Percentiles rank a stretch among this genome's conserved stretches.
Evolutionary conservation across 2,888 invertebrate species (phyloP).

Genomic region (Steinernema carpocapsae): DNA sequence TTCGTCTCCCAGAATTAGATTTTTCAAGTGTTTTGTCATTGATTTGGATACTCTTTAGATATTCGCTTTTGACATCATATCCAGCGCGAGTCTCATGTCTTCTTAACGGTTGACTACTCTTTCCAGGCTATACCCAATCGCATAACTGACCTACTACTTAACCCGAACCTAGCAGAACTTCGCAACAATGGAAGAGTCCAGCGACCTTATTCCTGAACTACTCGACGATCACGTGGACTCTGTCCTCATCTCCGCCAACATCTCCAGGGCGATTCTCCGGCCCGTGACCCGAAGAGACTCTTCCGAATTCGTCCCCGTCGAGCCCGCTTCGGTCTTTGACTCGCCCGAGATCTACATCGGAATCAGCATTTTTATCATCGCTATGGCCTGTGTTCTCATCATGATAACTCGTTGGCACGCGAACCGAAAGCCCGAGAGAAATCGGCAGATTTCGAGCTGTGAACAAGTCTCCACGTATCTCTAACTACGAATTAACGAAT

Average conservation of each 20-base stretch:
- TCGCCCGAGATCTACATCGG: conserved; percentile 4
- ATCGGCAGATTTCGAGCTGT: conserved; percentile 14
- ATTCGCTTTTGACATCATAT: too few relatives aligned
- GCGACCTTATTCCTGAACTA: conserved; percentile 2
- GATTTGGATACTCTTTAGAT: too few relatives aligned
- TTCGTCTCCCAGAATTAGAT: too few relatives aligned
- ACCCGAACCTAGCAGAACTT: neutral
- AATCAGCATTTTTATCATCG: neutral
- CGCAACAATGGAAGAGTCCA: neutral
- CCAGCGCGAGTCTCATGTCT: too few relatives aligned
- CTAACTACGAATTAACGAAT: too few relatives aligned
- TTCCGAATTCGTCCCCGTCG: too few relatives aligned
- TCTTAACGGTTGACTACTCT: too few relatives aligned
- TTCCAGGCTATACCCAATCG: neutral
- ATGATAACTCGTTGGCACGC: neutral
- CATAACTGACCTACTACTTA: neutral
- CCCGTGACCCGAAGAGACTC: neutral
- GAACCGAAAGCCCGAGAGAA: neutral
- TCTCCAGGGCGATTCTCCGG: neutral
- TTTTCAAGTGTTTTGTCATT: too few relatives aligned
- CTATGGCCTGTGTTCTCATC: neutral
- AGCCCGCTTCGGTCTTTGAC: neutral
- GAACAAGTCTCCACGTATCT: conserved; percentile 28
- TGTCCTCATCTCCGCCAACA: neutral
- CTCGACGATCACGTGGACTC: neutral